Conservation (phyloP, 2,797 vertebrate genomes). For the Babyrousa celebensis region DNA sequence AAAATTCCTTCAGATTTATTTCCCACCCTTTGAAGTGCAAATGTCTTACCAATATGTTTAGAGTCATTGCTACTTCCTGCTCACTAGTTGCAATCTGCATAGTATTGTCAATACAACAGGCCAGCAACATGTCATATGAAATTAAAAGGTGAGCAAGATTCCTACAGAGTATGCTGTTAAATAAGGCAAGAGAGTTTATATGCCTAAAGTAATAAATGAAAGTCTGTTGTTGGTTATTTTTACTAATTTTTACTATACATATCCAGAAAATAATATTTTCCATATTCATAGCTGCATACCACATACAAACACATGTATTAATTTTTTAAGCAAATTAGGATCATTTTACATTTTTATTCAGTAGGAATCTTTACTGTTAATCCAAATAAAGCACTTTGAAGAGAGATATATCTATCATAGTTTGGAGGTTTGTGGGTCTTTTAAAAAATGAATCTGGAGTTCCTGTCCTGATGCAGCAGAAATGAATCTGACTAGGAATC, state of each 20-base stretch:
- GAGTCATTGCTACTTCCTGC: background rate
- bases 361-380: background rate
- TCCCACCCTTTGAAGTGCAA: background rate
- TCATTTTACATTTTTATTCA: background rate
- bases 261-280: background rate
- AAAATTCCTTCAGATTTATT: background rate
- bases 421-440: conserved; percentile 68
- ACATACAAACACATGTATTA: background rate
- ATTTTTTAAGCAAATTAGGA: background rate
- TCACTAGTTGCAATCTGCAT: background rate
- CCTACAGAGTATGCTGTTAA: background rate
- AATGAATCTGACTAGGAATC: too few relatives aligned
- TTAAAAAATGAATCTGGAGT: too few relatives aligned
- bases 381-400: background rate
- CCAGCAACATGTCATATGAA: background rate
- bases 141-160: background rate
- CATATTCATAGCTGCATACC: background rate
- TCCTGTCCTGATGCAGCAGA: too few relatives aligned
- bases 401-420: background rate
- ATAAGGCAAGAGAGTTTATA: background rate
- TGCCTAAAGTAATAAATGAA: background rate
- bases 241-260: background rate
- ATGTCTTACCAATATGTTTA: background rate
- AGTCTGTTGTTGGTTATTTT: background rate
- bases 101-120: background rate